Evolutionary conservation across 1,140 invertebrate species (phyloP), one percentile per base, ranked within the genome.

Genomic region (Cherax quadricarinatus): DNA sequence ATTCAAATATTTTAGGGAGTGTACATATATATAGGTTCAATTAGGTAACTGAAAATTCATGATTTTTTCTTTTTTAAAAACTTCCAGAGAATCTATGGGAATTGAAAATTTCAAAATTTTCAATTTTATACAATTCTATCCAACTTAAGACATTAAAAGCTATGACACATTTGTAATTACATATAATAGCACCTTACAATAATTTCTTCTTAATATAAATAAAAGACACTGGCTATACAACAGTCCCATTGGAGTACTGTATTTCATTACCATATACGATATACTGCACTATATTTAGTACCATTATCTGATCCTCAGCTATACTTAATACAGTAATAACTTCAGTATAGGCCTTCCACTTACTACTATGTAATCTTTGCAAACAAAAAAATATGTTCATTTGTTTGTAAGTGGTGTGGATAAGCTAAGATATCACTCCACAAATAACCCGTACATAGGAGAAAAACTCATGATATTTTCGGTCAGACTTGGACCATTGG

Each of bases 181-280:
- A 75, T 6, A 75, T 30, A 75, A 75, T 75, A 75, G 70, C 70
- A 75, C 70, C 70, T 75, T 30, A 75, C 70, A 75, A 30, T 21
- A 75, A 9, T 75, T 75, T 75, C n/a, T 75, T 75, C n/a, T 75
- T 75, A 75, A 75, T 30, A 75, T 75, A 30, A 24, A 5, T 75
- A 12, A 75, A 75, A 75, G 70, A 75, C 70, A 75, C 70, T 75
- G n/a, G 70, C 70, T 75, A 75, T 5, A 75, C 70, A 75, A 24
- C 70, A 75, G 4, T 75, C 70, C 6, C 5, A 6, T 75, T 21
- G 4, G 21, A 21, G 70, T 75, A 75, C 70, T 10, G 62, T 66
- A 41, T 41, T 41, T 41, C 30, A 41, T 41, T 41, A 41, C 30
- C 30, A 41, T 41, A 41, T 41, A 41, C 2, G 30, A 41, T 41